Evolutionary conservation across 2,113 vertebrate species (phyloP).

Genomic region (Marcusenius ussheri): DNA sequence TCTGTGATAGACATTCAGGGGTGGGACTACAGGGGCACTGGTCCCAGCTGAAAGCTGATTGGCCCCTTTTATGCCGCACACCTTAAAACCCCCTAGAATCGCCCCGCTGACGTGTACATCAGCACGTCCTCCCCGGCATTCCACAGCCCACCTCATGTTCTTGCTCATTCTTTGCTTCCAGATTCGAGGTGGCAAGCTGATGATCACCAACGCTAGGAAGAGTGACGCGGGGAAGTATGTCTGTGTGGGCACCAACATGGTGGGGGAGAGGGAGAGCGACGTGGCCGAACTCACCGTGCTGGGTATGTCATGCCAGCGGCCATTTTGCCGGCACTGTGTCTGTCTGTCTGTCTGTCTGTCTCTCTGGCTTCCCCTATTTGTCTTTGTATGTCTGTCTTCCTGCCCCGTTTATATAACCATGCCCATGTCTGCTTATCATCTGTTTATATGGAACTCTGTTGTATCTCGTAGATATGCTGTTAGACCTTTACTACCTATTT

Average conservation of each 20-base stretch:
- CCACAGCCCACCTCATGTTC: not conserved
- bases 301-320: constrained; percentile 58
- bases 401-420: not conserved
- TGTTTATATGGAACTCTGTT: not conserved
- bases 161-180: constrained; percentile 40
- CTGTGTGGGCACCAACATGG: constrained; percentile 90
- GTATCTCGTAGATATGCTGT: not conserved
- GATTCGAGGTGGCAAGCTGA: constrained; percentile 89
- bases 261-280: constrained; percentile 87
- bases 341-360: not conserved
- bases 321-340: not conserved
- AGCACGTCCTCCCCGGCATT: not conserved
- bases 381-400: not conserved
- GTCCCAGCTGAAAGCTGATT: not conserved
- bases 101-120: too few relatives aligned
- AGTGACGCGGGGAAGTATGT: constrained; percentile 85
- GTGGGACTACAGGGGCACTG: not conserved
- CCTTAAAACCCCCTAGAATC: not conserved
- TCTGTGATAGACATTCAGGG: not conserved
- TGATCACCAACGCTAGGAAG: constrained; percentile 84
- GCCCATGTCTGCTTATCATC: not conserved
- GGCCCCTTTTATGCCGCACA: not conserved
- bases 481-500: not conserved
- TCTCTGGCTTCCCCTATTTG: not conserved
- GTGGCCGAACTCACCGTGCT: constrained; percentile 87